phyloP scores from a whole-genome alignment of 37 sponge, comb jelly and placozoan species.

The Bolinopsis microptera region DNA sequence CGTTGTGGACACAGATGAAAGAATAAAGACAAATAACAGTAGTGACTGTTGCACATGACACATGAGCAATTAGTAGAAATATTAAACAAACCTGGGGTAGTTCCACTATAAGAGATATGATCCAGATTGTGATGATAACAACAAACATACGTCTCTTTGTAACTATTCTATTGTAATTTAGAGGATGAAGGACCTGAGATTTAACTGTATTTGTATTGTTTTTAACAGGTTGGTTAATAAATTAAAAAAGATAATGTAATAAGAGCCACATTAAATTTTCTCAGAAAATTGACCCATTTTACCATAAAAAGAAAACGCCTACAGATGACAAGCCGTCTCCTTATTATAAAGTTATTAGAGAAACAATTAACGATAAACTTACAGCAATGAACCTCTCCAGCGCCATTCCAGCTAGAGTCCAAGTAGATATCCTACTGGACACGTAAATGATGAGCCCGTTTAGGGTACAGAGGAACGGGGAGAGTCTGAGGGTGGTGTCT shows the following conservation, averaged over 20 bases:
- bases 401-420: constrained; percentile 34
- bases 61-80: no score
- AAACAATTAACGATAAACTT: background rate
- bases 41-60: no score
- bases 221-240: no score
- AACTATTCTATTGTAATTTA: background rate
- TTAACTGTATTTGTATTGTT: no score
- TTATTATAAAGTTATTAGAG: no score
- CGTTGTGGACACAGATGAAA: no score
- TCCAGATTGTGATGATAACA: background rate
- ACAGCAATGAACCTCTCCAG: constrained; percentile 2
- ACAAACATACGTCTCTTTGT: background rate
- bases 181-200: constrained; percentile 15
- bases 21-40: no score
- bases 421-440: constrained; percentile 42
- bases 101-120: background rate
- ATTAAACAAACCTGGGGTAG: constrained; percentile 39
- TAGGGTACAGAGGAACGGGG: background rate
- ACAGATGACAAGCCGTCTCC: no score
- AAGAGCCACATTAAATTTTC: no score
- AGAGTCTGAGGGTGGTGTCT: background rate
- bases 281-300: no score
- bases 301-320: no score
- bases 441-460: constrained; percentile 18
- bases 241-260: no score